phyloP scores from a whole-genome alignment of 2,113 vertebrate genomes.

The Saguinus imperator region DNA sequence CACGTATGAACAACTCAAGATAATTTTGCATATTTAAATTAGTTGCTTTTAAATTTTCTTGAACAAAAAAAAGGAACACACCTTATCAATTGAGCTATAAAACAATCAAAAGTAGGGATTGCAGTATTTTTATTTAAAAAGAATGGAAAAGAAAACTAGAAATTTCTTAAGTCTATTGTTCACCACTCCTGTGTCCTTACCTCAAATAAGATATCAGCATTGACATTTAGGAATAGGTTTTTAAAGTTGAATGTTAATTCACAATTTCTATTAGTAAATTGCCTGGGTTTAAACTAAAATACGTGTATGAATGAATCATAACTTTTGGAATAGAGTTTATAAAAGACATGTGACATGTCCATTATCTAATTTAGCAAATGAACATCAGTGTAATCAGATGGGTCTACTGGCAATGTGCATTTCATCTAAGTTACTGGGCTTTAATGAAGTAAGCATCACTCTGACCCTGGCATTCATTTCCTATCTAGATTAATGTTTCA shows the following conservation, averaged over 20 bases:
- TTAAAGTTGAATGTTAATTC: conserved; percentile 51
- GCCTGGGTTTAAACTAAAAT: conserved; percentile 16
- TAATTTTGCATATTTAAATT: conserved; percentile 92
- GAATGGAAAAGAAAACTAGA: conserved; percentile 22
- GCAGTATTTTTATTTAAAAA: conserved; percentile 70
- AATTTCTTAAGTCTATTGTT: conserved; percentile 29
- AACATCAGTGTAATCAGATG: not conserved
- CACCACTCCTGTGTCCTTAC: not conserved
- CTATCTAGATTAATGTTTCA: not conserved
- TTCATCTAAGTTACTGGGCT: not conserved
- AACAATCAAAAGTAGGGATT: conserved; percentile 81
- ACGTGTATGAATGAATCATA: not conserved
- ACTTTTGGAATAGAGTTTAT: conserved; percentile 20
- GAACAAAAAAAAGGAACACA: conserved; percentile 83
- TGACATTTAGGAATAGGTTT: conserved; percentile 43
- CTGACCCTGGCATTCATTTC: not conserved
- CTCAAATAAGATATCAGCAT: conserved; percentile 46
- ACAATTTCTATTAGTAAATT: conserved; percentile 41
- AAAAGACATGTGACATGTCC: not conserved
- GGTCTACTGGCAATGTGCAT: not conserved
- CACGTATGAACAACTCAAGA: conserved; percentile 91
- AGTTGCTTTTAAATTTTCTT: conserved; percentile 88
- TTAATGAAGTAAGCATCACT: not conserved
- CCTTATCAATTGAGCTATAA: conserved; percentile 84
- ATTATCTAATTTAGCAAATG: not conserved